Evolutionary conservation across 2,888 invertebrate species (phyloP), one percentile per base, ranked within the genome.

Genomic region (Eilema caniola): DNA sequence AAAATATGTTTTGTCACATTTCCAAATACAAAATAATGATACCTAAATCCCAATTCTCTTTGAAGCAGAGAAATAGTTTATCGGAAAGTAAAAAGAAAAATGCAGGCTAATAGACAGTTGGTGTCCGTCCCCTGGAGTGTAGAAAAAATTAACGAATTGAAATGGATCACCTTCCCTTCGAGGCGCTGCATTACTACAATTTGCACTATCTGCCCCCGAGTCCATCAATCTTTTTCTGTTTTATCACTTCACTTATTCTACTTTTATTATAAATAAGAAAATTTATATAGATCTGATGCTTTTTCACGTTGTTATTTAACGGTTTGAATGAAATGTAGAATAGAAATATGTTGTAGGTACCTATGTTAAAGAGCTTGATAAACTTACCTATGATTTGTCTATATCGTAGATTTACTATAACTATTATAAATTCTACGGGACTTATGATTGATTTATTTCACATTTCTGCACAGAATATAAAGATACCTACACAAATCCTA

Each of bases 141-240:
- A 59, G 64, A 66, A 75, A 78, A 70, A 69, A 73, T 74, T 74
- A 78, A 76, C 75, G 56, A 77, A 80, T 75, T 81, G 78, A 73
- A 78, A 78, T 80, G 82, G 82, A 81, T 81, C 74, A 71, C 73
- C 72, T 72, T 69, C 62, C 66, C 67, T 73, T 20, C 28, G 66
- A 61, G 41, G 62, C 56, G 72, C 70, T 80, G 72, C 78, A 74
- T 75, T 75, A 80, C 80, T 74, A 67, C 71, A 68, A 79, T 80
- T 80, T 74, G 72, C 78, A 71, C 72, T 79, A 79, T 79, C 79
- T 79, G 76, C 41, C 71, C 67, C 62, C 53, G 20, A 67, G 59
- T 69, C 28, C 12, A 72, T 72, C 72, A 20, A 62, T 69, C 66
- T 69, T 57, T 41, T 23, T 28, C 28, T 64, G 33, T 37, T 53